These are phyloP conservation scores for Apodemia mormo DNA, from an alignment of 2,888 invertebrate genomes.

Conservation along the genomic window DNA sequence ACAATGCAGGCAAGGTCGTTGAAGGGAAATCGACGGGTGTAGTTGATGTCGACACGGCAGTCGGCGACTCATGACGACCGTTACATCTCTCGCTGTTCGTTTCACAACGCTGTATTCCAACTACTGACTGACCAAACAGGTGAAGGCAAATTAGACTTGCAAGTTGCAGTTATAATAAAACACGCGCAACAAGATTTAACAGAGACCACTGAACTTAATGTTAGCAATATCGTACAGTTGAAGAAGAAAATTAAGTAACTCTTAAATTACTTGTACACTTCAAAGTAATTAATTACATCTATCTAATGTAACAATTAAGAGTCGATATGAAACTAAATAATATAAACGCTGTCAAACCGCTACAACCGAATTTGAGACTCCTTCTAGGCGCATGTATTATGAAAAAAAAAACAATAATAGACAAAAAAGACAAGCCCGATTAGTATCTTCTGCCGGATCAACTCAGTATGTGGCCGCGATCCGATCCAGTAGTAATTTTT, in stretches of 20 bases:
- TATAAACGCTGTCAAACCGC: neutral
- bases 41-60: constrained; percentile 58
- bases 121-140: constrained; percentile 15
- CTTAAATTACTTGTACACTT: neutral
- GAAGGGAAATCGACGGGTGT: constrained; percentile 70
- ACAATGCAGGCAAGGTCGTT: constrained; percentile 69
- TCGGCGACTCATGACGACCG: constrained; percentile 50
- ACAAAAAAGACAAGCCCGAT: no score
- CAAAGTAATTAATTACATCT: neutral
- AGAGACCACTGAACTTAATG: constrained; percentile 7
- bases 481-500: no score
- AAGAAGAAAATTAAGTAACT: neutral
- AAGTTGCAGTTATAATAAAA: neutral
- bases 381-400: no score
- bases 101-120: constrained; percentile 32
- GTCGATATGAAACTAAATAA: neutral
- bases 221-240: neutral
- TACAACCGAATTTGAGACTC: no score
- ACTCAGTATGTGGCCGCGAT: no score
- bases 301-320: neutral
- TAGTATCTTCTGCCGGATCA: no score
- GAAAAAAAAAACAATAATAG: no score
- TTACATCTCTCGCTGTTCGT: constrained; percentile 64
- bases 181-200: constrained; percentile 8
- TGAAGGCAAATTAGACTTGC: constrained; percentile 11